Base-by-base conservation (phyloP, 1,140 invertebrate species). In the Ceratosolen fusciceps region DNA sequence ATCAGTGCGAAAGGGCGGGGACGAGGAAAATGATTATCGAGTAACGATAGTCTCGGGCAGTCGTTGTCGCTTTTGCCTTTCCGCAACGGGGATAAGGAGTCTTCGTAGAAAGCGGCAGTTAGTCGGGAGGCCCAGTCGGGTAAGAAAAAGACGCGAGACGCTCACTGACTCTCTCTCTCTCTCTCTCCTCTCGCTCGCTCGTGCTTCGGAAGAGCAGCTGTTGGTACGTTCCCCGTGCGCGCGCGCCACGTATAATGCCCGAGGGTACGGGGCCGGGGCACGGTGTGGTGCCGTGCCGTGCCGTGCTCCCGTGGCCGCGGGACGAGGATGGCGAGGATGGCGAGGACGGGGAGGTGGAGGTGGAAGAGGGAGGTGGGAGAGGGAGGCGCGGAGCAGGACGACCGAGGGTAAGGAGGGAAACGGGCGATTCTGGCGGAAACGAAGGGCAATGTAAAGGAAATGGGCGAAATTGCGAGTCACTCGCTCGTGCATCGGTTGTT, bases 401-500 rank as follows among this genome's bases (percentile, higher is more conserved):
- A 37, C 1, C 29, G 5, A 19, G 16, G 4, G 1, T 5, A 39
- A 21, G 34, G 47, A 31, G 47, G n/a, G 47, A 34, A 58, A 16
- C 49, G 49, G 14, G 19, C 60, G 34, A 54, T 68, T 60, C 29
- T 26, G 67, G 54, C 56, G 79, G 74, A 80, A 80, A 47, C 60
- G 71, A 79, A 74, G 72, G 58, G 70, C 72, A 39, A n/a, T 70
- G 77, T 31, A 67, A 73, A 74, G 70, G 70, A 73, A 67, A 49
- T 54, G 70, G 7, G 47, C 70, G 14, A 60, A 62, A 60, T 52
- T 74, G 31, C 60, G 62, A 74, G 54, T 47, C 26, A 58, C 52
- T 60, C 43, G 58, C 47, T 49, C 26, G 4, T 47, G 47, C 26
- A 39, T 47, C 47, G 34, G 26, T 70, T 70, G 65, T 19, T 65